Percentiles rank a stretch among this genome's conserved stretches.
Conservation (phyloP, 2,113 vertebrate species). For the Macquaria australasica region DNA sequence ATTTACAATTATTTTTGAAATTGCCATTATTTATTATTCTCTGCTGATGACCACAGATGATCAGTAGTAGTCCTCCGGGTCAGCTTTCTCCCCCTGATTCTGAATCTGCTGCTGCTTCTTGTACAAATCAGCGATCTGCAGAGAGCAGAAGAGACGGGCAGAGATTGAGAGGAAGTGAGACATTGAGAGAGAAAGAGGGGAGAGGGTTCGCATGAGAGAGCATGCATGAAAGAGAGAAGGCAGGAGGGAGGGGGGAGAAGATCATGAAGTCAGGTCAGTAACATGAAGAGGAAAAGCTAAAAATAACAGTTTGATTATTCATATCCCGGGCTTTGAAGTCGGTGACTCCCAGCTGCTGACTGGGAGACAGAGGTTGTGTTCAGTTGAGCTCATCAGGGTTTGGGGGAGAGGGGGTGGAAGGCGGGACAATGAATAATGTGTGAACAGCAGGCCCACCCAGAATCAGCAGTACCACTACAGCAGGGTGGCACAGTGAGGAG, state of each 20-base stretch:
- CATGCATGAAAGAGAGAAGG: constrained; percentile 14
- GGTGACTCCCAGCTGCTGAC: constrained; percentile 59
- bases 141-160: not conserved
- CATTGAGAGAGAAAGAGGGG: not conserved
- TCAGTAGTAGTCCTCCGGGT: constrained; percentile 89
- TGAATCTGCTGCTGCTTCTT: constrained; percentile 93
- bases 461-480: constrained; percentile 19
- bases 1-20: constrained; percentile 77
- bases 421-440: constrained; percentile 52
- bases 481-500: constrained; percentile 37
- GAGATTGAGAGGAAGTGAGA: constrained; percentile 5
- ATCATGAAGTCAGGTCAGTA: constrained; percentile 65
- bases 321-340: constrained; percentile 63
- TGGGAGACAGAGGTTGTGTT: constrained; percentile 51
- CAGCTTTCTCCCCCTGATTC: constrained; percentile 87
- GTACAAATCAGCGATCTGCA: constrained; percentile 91
- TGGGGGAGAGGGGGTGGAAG: not conserved
- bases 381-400: constrained; percentile 37
- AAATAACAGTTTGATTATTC: constrained; percentile 74
- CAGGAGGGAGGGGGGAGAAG: constrained; percentile 1
- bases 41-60: not conserved
- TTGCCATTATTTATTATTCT: constrained; percentile 27
- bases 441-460: constrained; percentile 27
- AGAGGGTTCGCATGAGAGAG: not conserved
- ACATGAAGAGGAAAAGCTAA: constrained; percentile 63